phyloP scores from a whole-genome alignment of 2,797 vertebrate species.

The Acropternis orthonyx region DNA sequence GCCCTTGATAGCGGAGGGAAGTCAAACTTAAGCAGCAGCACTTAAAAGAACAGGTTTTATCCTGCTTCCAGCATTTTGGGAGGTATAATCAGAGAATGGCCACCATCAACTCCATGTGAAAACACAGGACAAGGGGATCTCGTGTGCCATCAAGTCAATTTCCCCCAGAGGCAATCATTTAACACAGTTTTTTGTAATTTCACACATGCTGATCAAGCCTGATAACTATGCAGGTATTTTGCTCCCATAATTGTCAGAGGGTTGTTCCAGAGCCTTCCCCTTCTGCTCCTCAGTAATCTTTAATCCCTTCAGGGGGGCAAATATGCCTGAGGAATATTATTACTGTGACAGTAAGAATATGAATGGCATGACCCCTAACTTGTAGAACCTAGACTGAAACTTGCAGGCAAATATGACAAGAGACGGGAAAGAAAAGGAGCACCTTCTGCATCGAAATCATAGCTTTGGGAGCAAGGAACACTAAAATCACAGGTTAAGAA shows the following conservation, averaged over 20 bases:
- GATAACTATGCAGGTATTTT: neutral
- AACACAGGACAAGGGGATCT: neutral
- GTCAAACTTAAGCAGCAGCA: neutral
- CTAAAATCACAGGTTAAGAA: neutral
- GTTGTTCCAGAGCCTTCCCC: neutral
- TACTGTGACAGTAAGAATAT: neutral
- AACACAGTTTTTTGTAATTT: neutral
- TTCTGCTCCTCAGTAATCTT: neutral
- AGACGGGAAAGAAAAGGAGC: neutral
- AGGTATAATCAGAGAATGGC: neutral
- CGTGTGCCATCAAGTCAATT: neutral
- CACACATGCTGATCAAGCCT: neutral
- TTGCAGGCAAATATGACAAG: neutral
- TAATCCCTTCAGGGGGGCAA: neutral
- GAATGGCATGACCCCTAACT: neutral
- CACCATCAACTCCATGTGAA: neutral
- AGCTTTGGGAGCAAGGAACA: neutral
- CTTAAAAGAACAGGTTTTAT: neutral
- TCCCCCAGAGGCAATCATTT: neutral
- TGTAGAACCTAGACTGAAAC: neutral
- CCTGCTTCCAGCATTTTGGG: neutral
- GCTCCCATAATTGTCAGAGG: fast-evolving
- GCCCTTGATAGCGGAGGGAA: neutral
- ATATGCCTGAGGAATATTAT: fast-evolving
- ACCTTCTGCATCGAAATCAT: neutral